Percentiles rank a stretch among this genome's conserved stretches.
phyloP scores from a whole-genome alignment of 64 coral and sea anemone genomes.

The Montipora efflorescens region DNA sequence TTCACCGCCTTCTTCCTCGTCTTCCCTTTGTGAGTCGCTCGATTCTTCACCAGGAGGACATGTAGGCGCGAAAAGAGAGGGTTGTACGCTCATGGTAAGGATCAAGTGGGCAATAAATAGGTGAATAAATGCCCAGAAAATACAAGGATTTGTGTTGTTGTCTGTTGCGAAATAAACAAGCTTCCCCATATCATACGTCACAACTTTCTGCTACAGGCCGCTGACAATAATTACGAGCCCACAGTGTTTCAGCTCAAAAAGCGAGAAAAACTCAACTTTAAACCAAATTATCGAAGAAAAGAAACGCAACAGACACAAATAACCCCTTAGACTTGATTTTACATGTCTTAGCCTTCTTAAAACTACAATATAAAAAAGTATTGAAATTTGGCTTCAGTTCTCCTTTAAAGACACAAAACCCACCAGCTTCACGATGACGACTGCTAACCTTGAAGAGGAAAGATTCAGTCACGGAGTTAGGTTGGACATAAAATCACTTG shows the following conservation, averaged over 20 bases:
- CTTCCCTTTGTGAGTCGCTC: too few species aligned
- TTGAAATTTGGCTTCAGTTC: too few species aligned
- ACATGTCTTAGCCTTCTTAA: neutral
- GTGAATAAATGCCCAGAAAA: neutral
- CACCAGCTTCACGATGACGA: neutral
- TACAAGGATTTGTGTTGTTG: neutral
- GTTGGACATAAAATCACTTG: slow-evolving; percentile 57
- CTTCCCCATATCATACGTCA: slow-evolving; percentile 10
- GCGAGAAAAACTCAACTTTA: neutral
- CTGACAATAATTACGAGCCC: slow-evolving; percentile 4
- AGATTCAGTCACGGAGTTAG: neutral
- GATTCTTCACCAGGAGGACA: too few species aligned
- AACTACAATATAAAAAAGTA: too few species aligned
- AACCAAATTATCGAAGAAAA: neutral
- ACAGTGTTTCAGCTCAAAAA: neutral
- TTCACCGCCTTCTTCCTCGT: too few species aligned
- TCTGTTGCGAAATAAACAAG: neutral
- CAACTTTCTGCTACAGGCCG: slow-evolving; percentile 6
- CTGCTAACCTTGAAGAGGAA: neutral
- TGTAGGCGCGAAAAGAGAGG: too few species aligned
- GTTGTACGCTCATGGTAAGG: too few species aligned
- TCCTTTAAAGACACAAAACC: neutral
- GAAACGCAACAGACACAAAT: slow-evolving; percentile 10
- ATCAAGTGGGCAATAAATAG: too few species aligned
- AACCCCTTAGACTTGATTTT: slow-evolving; percentile 4